Evolutionary conservation across 2,888 invertebrate species (phyloP), one percentile per base, ranked within the genome.

Genomic region (Philonicus albiceps): DNA sequence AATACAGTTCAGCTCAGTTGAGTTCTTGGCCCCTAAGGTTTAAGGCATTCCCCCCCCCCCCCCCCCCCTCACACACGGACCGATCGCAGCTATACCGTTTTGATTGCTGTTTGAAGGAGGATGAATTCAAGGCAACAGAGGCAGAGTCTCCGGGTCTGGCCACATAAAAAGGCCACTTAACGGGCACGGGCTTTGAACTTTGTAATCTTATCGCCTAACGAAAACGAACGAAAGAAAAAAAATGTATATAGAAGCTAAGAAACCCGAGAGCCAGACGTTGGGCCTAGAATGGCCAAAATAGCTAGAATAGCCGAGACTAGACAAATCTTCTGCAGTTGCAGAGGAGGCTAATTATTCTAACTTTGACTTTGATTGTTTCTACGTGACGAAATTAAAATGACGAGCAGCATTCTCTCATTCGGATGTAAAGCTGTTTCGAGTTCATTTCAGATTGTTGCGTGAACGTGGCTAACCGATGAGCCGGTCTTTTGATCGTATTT

Each of bases 341-440:
- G 64, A 73, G 16, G 40, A 40, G 43, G 40, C 84, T 84, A 84
- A 84, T 84, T 84, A 84, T 84, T 73, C 40, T 37, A 22, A 37
- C 83, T 83, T 83, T 64, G 64, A 73, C 73, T 84, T 84, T 84
- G 84, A 84, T 84, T 84, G 84, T 73, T 73, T 73, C 43, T 84
- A 84, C 84, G 84, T 84, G 84, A 84, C 84, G 84, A 73, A 84
- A 73, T 72, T 73, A 73, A 84, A 84, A 84, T 84, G 84, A 84
- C 43, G 73, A 72, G 27, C 73, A 43, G 40, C 84, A 72, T 72
- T 73, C n/a, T n/a, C n/a, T n/a, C 43, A 27, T 40, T 73, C 43
- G 19, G 30, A 84, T 40, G 49, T 84, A 40, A 22, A 73, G 27
- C n/a, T 11, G 40, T 84, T 84, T 84, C 84, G 31, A 73, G 73